These are phyloP conservation scores for Corythornis vintsioides DNA, from an alignment of 2,113 vertebrate species.

Conservation along the genomic window DNA sequence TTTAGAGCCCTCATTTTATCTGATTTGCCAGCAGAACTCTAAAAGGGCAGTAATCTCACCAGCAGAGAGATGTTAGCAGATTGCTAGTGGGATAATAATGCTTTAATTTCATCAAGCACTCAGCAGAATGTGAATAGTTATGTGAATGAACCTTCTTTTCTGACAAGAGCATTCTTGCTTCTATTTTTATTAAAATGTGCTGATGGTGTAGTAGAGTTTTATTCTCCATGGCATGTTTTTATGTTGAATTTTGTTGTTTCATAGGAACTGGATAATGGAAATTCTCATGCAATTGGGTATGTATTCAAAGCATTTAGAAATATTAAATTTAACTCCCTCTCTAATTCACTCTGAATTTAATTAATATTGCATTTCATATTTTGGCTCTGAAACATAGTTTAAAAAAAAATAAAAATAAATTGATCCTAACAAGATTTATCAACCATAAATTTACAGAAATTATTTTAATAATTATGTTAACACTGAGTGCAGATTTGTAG, in stretches of 20 bases:
- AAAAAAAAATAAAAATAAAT: background rate
- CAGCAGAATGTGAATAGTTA: background rate
- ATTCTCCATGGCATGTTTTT: background rate
- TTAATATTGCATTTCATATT: background rate
- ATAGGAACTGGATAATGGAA: conserved; percentile 68
- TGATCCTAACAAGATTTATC: background rate
- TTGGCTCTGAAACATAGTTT: background rate
- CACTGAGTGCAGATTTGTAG: background rate
- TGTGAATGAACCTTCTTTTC: background rate
- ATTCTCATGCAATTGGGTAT: conserved; percentile 66
- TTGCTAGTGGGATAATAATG: conserved; percentile 4
- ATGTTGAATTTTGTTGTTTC: conserved; percentile 55
- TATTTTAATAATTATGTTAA: background rate
- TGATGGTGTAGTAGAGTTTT: background rate
- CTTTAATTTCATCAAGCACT: background rate
- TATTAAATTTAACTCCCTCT: background rate
- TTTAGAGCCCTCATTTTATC: background rate
- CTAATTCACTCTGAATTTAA: background rate
- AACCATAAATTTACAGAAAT: background rate
- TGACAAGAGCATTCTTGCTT: background rate
- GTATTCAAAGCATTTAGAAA: conserved; percentile 23
- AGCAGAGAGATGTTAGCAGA: background rate
- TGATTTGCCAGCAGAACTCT: conserved; percentile 6
- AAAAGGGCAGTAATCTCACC: background rate
- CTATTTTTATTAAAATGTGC: background rate